These are phyloP conservation scores for Tridacna crocea DNA, from an alignment of 2,888 invertebrate genomes.

Conservation along the genomic window DNA sequence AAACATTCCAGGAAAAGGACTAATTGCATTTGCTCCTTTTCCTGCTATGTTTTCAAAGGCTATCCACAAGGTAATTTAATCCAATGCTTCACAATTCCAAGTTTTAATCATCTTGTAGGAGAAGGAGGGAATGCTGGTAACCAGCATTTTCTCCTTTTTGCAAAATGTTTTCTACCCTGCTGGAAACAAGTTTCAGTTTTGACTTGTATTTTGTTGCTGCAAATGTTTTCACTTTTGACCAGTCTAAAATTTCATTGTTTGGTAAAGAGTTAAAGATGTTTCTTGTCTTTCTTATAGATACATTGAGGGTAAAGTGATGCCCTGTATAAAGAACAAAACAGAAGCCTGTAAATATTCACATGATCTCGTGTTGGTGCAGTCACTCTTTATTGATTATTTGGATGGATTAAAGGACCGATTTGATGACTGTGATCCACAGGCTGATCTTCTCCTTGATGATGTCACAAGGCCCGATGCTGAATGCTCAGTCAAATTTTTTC, in stretches of 20 bases:
- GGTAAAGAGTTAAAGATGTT: too few species aligned
- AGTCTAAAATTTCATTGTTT: too few species aligned
- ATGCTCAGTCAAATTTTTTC: slow-evolving; percentile 12
- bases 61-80: too few species aligned
- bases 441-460: slow-evolving; percentile 35
- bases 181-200: too few species aligned
- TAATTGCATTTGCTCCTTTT: too few species aligned
- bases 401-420: slow-evolving; percentile 2
- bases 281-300: not conserved
- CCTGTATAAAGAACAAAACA: slow-evolving; percentile 17
- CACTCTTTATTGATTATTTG: not conserved
- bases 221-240: too few species aligned
- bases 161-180: not conserved
- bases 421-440: slow-evolving; percentile 21
- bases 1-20: not conserved
- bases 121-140: not conserved
- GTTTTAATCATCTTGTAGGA: not conserved
- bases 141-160: not conserved
- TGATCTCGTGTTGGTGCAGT: not conserved
- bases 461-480: slow-evolving; percentile 11
- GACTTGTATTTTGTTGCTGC: too few species aligned
- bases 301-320: slow-evolving; percentile 5
- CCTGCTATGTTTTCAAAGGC: too few species aligned
- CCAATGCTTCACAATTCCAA: too few species aligned
- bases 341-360: slow-evolving; percentile 21